Evolutionary conservation across 2,113 vertebrate genomes (phyloP).

Genomic region (Hemiscyllium ocellatum): DNA sequence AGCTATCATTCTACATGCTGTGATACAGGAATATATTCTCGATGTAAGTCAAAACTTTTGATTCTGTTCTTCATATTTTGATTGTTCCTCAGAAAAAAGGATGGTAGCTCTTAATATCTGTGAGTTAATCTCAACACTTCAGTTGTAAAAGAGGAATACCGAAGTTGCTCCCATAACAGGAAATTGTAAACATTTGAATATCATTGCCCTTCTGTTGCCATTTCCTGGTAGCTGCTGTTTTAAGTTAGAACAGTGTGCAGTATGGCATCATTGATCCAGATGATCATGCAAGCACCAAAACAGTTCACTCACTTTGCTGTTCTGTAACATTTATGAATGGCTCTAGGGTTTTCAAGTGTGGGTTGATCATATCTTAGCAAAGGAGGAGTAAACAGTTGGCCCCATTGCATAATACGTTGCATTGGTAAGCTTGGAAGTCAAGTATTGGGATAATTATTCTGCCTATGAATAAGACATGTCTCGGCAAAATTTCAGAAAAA

Average conservation of each 20-base stretch:
- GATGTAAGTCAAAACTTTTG: slow-evolving; percentile 57
- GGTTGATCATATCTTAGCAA: too few relatives aligned
- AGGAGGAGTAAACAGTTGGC: too few relatives aligned
- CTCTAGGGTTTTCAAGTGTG: not conserved
- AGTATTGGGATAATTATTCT: too few relatives aligned
- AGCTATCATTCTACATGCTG: slow-evolving; percentile 69
- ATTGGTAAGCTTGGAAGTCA: too few relatives aligned
- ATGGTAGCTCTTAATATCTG: too few relatives aligned
- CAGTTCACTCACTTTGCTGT: not conserved
- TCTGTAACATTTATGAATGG: not conserved
- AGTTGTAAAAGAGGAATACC: not conserved
- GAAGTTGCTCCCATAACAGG: not conserved
- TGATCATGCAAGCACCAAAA: not conserved
- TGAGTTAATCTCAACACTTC: not conserved
- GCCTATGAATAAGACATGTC: too few relatives aligned
- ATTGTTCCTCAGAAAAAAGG: not conserved
- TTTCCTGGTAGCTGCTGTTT: not conserved
- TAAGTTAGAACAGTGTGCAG: not conserved
- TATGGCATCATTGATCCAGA: not conserved
- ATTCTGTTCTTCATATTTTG: not conserved
- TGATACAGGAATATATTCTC: slow-evolving; percentile 71
- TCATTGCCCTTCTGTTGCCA: not conserved
- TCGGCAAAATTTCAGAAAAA: too few relatives aligned
- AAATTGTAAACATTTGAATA: too few relatives aligned
- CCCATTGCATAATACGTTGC: too few relatives aligned